Evolutionary conservation across 2,797 vertebrate species (phyloP), one percentile per base, ranked within the genome.

Genomic region (Sylvia borin): DNA sequence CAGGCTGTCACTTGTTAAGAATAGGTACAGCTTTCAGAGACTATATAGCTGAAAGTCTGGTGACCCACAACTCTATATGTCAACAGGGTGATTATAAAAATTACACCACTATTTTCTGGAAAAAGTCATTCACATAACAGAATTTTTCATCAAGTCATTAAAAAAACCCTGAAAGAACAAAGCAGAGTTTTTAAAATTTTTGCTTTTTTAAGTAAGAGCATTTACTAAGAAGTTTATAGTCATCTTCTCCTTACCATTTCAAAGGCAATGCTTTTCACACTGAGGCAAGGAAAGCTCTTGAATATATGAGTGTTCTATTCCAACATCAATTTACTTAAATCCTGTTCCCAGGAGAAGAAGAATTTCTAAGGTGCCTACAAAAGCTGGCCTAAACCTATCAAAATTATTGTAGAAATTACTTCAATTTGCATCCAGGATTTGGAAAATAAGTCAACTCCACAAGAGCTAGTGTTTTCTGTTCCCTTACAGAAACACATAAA

Each of bases 11-110:
- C 4, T 17, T 47, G 18, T n/a, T 88, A 60, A 71, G 26, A 16
- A 76, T 4, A 64, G 34, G 38, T n/a, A 60, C 12, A 55, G 29
- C 6, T 43, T 81, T 48, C 18, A 62, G 9, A 1, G 0, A 45
- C 26, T 38, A 66, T 4, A 10, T 13, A 70, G n/a, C 68, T 61
- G 57, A 60, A 95, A 76, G 34, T 8, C 48, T 22, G 2, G 22
- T 34, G 38, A 75, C 25, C 45, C 0, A 0, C 0, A 0, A 42
- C 24, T 88, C 7, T 71, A 2, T 9, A 58, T 18, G 11, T 24
- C 38, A 84, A 75, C 4, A 8, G 12, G 5, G 10, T n/a, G 19
- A 67, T 36, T 27, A 51, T 10, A 84, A 86, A 92, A 73, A 81
- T 34, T 24, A 70, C 11, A 66, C 5, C 12, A 86, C 20, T 21